These are phyloP conservation scores for Mylabris sibirica DNA, from an alignment of 2,888 invertebrate genomes.

Conservation along the genomic window DNA sequence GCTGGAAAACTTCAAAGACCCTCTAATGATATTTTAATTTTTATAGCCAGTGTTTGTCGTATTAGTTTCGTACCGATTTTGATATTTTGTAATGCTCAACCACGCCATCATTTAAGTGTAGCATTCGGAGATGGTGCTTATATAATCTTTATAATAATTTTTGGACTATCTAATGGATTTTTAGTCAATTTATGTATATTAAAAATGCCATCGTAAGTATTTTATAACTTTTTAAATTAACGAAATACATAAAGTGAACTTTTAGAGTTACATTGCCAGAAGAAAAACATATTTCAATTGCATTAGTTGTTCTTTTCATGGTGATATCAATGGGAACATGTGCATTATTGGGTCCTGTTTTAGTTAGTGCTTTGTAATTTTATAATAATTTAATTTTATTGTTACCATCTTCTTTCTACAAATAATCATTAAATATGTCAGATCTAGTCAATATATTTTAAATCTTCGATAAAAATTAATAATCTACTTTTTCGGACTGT, in stretches of 20 bases:
- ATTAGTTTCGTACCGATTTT: slow-evolving; percentile 23
- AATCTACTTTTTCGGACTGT: background rate
- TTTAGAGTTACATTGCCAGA: slow-evolving; percentile 5
- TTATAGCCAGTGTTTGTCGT: slow-evolving; percentile 2
- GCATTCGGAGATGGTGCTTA: slow-evolving; percentile 25
- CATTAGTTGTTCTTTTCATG: slow-evolving; percentile 15
- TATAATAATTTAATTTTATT: slow-evolving; percentile 12
- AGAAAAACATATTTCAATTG: slow-evolving; percentile 10
- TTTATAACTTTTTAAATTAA: background rate
- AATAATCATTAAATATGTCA: background rate
- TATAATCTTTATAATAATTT: slow-evolving; percentile 23
- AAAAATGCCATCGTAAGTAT: slow-evolving; percentile 21
- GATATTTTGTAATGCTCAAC: slow-evolving; percentile 28
- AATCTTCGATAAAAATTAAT: background rate
- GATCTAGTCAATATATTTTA: background rate
- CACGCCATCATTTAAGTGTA: slow-evolving; percentile 23
- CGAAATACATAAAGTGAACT: slow-evolving; percentile 5
- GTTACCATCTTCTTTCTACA: background rate
- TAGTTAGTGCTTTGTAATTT: slow-evolving; percentile 17
- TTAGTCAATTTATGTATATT: slow-evolving; percentile 21
- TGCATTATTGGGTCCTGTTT: background rate
- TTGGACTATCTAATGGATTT: slow-evolving; percentile 25
- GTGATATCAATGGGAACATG: slow-evolving; percentile 7
- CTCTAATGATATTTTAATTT: slow-evolving; percentile 10
- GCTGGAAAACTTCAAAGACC: slow-evolving; percentile 29